phyloP scores from a whole-genome alignment of 2,113 vertebrate genomes.

The Rutilus rutilus region DNA sequence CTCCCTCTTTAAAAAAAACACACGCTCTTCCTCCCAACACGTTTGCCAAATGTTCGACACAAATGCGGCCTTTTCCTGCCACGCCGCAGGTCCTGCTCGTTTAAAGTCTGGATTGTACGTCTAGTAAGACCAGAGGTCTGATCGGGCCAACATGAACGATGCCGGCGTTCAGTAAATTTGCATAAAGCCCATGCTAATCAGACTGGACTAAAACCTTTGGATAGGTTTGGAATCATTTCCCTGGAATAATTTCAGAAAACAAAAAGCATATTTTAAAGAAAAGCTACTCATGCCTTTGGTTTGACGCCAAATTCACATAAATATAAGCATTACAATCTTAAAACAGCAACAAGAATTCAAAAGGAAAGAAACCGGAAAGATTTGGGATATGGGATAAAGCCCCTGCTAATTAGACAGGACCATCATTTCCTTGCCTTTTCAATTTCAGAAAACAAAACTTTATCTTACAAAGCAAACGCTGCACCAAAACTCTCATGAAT shows the following conservation, averaged over 20 bases:
- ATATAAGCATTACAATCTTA: neutral
- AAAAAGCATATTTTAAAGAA: neutral
- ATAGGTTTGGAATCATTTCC: neutral
- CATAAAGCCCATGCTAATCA: constrained; percentile 52
- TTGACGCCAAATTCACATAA: neutral
- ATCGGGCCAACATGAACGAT: constrained; percentile 56
- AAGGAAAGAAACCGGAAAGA: constrained; percentile 8
- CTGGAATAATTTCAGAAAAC: neutral
- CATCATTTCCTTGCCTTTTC: too few species aligned
- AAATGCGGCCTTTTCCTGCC: constrained; percentile 64
- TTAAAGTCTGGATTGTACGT: neutral
- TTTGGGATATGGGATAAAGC: neutral
- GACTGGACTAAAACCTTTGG: constrained; percentile 29
- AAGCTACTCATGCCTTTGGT: neutral
- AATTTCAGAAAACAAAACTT: neutral
- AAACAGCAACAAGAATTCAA: neutral
- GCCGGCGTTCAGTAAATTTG: constrained; percentile 50
- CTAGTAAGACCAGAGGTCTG: constrained; percentile 49
- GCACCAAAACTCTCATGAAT: neutral
- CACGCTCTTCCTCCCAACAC: constrained; percentile 70
- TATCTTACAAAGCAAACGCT: neutral
- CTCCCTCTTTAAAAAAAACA: constrained; percentile 70
- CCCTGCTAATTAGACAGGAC: too few species aligned
- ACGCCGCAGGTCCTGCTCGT: constrained; percentile 13
- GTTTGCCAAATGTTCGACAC: constrained; percentile 58